Base-by-base conservation (phyloP, 2,113 vertebrate species). In the Enhydra lutris region DNA sequence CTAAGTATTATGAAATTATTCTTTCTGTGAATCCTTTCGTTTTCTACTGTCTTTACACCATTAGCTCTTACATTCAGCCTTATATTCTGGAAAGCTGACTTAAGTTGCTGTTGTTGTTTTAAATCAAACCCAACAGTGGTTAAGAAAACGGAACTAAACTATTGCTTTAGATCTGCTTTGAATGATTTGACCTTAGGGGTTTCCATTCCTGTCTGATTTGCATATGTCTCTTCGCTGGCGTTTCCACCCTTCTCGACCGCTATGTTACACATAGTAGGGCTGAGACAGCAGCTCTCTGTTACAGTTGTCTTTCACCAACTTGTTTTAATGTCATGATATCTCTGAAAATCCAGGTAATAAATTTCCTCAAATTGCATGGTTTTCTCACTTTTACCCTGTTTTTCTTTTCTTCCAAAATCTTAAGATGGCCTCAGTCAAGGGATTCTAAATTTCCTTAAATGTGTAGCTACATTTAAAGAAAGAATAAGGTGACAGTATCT, bases 401-500 rank as follows among this genome's bases (percentile, higher is more conserved):
- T 83, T 90, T 52, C 6, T 94, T 86, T 91, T 90, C 67, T 96
- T 73, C 31, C 52, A 67, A 59, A 97, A 36, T 87, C 50, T 82
- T 76, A 89, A n/a, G 12, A 90, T 92, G 42, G 45, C n/a, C 59
- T 82, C 1, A 78, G 31, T 65, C 63, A 89, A 63, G 55, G 45
- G 8, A 17, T 79, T 80, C 63, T 52, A 36, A 88, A 97, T 21
- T 63, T 52, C 34, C 23, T 96, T 95, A 84, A 63, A 95, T 89
- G 10, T 94, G 91, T 52, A 92, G 78, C 18, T 65, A 82, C 18
- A 84, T 17, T 45, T 61, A 0, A 42, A 55, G 73, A 69, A 47
- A 7, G 29, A 65, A 67, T 9, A 71, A 63, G 61, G 45, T 59
- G 57, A 78, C 36, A 5, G 93, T 61, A 14, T 52, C 42, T 63